Base-by-base conservation (phyloP, 2,113 vertebrate genomes). In the Tachuris rubrigastra region DNA sequence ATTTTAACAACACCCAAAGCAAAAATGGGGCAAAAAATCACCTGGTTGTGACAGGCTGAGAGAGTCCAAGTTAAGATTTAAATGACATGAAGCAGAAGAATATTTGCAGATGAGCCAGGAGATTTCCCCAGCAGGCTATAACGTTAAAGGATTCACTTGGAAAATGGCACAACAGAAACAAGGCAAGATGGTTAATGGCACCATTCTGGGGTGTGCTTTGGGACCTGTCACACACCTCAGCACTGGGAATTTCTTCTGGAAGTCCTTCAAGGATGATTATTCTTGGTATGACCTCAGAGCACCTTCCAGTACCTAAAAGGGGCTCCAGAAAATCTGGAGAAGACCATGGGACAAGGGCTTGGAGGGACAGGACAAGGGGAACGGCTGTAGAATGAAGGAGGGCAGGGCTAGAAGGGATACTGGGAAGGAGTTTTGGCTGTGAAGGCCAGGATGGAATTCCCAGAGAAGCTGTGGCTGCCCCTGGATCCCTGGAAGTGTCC, bases 221-320 rank as follows among this genome's bases (percentile, higher is more conserved):
- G 74, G 80, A 81, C 8, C 71, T 58, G 62, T 4, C 14, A 0
- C 58, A n/a, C 2, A 3, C 20, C 37, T 65, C 65, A 58, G 79
- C 22, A 18, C 8, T 0, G 1, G 28, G 0, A 28, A 49, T 23
- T 87, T 30, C 50, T 69, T 62, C 68, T 24, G 7, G 42, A 27
- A 73, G 31, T 6, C 56, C 62, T 49, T 37, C 20, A 74, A 65
- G 24, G 22, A 6, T 12, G 15, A 8, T 53, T 37, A 44, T 9
- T 44, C 31, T 37, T 33, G 53, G 37, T 19, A 14, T 12, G 77
- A 67, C 8, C 5, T 67, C 1, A 8, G 46, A 68, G 53, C 7
- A 2, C 22, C 4, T 30, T 1, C 0, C 52, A n/a, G 60, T 4
- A 15, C 10, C 44, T n/a, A 0, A n/a, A 39, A 60, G 46, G 44